Evolutionary conservation across 2,797 vertebrate species (phyloP).

Genomic region (Acipenser ruthenus): DNA sequence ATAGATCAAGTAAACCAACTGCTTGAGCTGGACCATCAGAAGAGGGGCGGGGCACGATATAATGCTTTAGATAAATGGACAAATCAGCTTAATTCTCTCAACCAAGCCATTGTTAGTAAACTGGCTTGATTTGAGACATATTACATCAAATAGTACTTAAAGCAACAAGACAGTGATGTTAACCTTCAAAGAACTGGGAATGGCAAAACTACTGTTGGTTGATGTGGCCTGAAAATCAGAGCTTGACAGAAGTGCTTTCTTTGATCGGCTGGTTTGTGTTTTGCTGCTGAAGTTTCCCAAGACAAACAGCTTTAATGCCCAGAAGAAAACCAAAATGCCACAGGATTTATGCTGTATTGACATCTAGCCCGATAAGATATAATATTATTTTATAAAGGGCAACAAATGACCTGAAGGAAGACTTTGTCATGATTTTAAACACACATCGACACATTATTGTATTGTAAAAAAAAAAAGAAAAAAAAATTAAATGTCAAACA

Average conservation of each 20-base stretch:
- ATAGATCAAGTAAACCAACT: conserved; percentile 99
- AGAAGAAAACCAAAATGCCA: conserved; percentile 74
- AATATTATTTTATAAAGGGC: conserved; percentile 59
- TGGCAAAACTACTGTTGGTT: conserved; percentile 69
- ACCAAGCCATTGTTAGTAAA: conserved; percentile 97
- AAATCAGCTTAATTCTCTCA: conserved; percentile 97
- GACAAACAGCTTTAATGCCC: conserved; percentile 78
- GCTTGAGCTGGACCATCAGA: conserved; percentile 98
- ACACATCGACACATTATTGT: conserved; percentile 67
- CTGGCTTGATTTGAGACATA: conserved; percentile 80
- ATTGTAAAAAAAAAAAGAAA: conserved; percentile 11
- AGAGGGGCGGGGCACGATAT: conserved; percentile 94
- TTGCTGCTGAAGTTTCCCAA: conserved; percentile 75
- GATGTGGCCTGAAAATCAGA: conserved; percentile 69
- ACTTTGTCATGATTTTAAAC: conserved; percentile 72
- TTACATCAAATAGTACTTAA: conserved; percentile 58
- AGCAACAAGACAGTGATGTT: conserved; percentile 62
- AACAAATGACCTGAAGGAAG: conserved; percentile 62
- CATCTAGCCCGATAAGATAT: conserved; percentile 65
- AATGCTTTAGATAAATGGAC: conserved; percentile 99
- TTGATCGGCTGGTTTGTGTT: conserved; percentile 79
- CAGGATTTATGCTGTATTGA: conserved; percentile 69
- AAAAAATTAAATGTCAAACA: conserved; percentile 51
- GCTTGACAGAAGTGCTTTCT: conserved; percentile 69
- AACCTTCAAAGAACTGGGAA: conserved; percentile 67